These are phyloP conservation scores for Cephus nigrinus DNA, from an alignment of 2,888 invertebrate genomes.

Conservation along the genomic window DNA sequence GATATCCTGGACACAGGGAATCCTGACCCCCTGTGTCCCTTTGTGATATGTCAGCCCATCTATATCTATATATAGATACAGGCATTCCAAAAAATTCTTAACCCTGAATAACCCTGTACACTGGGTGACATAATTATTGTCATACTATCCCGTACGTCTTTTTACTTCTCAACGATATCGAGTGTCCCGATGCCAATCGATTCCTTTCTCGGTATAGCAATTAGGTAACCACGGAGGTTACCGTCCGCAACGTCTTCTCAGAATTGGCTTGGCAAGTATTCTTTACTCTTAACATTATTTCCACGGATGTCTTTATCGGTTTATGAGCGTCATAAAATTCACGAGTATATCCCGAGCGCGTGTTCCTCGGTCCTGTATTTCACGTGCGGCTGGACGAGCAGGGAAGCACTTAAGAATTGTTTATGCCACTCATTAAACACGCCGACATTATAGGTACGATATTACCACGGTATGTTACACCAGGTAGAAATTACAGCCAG, in stretches of 20 bases:
- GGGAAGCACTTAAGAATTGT: slow-evolving; percentile 40
- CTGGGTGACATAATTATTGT: neutral
- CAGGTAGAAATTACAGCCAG: neutral
- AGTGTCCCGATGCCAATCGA: neutral
- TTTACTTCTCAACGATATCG: neutral
- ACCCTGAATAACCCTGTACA: neutral
- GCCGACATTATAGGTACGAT: neutral
- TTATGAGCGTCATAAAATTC: slow-evolving; percentile 54
- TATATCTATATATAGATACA: neutral
- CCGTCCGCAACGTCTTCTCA: neutral
- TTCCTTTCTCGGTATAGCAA: neutral
- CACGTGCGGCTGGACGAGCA: neutral
- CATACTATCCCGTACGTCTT: neutral
- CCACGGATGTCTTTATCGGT: slow-evolving; percentile 56
- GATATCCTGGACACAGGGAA: slow-evolving; percentile 23
- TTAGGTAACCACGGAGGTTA: neutral
- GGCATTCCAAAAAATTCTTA: neutral
- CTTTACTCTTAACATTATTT: slow-evolving; percentile 26
- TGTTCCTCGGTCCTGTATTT: slow-evolving; percentile 21
- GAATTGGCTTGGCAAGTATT: neutral
- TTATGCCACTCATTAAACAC: slow-evolving; percentile 48
- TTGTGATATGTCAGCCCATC: neutral
- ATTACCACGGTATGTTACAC: neutral
- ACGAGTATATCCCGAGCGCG: slow-evolving; percentile 28
- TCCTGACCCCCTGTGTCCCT: slow-evolving; percentile 14